Base-by-base conservation (phyloP, 2,797 vertebrate species). In the Rhodeus uyekii region DNA sequence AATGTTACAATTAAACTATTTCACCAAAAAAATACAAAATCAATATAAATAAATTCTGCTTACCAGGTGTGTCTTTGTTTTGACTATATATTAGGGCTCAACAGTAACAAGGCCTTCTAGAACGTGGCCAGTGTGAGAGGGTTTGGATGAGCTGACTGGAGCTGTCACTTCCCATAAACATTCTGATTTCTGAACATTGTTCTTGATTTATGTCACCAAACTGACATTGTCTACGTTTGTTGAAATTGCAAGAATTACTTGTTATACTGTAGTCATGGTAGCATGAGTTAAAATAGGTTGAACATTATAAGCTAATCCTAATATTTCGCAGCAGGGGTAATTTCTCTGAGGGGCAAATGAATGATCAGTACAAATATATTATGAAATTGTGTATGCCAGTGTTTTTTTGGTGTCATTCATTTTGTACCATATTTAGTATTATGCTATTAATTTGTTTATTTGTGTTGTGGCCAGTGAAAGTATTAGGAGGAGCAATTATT, bases 141-240 rank as follows among this genome's bases (percentile, higher is more conserved):
- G 4, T 48, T 71, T 22, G 68, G 27, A 48, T 71, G 27, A 48
- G 68, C 42, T 12, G 65, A 22, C 27, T 19, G 48, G 27, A 19
- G 16, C 16, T 12, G 10, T 63, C 29, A 50, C 29, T 34, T 50
- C 6, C 19, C 29, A 36, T 34, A 72, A 50, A 72, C 19, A 72
- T 29, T 71, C 32, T 24, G 27, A 71, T 48, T 48, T 32, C 27
- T 44, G 39, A 69, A 3, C 39, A 32, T 27, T 19, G 42, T 71
- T 71, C 16, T 48, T 71, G 68, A 48, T 71, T 48, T 71, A 32
- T 46, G 68, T 71, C 68, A 71, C 10, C 18, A 48, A 50, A 34
- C 27, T 48, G 27, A 72, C 18, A 50, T 29, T 72, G 67, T 46
- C 42, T 46, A 32, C 7, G 32, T 32, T 71, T 71, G 16, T 19